Evolutionary conservation across 2,888 invertebrate genomes (phyloP), one percentile per base, ranked within the genome.

Genomic region (Eupithecia vulgata): DNA sequence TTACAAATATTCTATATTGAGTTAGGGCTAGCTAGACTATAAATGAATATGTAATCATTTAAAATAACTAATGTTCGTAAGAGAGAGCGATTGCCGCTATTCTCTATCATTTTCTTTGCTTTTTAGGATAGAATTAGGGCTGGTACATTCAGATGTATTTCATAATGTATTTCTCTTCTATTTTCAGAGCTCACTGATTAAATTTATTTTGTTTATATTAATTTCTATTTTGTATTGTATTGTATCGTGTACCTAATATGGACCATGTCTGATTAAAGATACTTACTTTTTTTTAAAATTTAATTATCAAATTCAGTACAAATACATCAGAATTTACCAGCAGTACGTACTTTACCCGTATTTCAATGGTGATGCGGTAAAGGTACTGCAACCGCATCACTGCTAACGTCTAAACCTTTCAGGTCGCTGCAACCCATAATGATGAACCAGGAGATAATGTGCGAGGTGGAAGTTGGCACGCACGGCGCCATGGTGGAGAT

Each of bases 381-480:
- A 15, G 7, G 0, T 8, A 48, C 21, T 21, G 52, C 52, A 3
- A 48, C 21, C 52, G 52, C 52, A 52, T 52, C 52, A 52, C 1
- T 21, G 21, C 21, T 57, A 57, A 52, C 21, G 21, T 25, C 1
- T 4, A 13, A 68, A 37, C 35, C 6, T 82, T 82, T 82, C 76
- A 76, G 72, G 72, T 78, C 79, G 17, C 45, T 75, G 30, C 75
- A 75, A 17, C 78, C 77, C 83, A 88, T 81, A 75, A 94, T 94
- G 93, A 94, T 94, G 94, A 95, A 95, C 86, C 94, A 94, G 86
- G 95, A 95, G 88, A 95, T 95, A 37, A 95, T 95, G 95, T 95
- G 95, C 75, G 95, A 95, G 85, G 95, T 95, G 82, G 95, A 95
- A 84, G 93, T 95, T 61, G 95, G 93, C 66, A 94, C 95, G 25